Conservation (phyloP, 2,797 vertebrate species). For the Lepidocolaptes lacrymiger region DNA sequence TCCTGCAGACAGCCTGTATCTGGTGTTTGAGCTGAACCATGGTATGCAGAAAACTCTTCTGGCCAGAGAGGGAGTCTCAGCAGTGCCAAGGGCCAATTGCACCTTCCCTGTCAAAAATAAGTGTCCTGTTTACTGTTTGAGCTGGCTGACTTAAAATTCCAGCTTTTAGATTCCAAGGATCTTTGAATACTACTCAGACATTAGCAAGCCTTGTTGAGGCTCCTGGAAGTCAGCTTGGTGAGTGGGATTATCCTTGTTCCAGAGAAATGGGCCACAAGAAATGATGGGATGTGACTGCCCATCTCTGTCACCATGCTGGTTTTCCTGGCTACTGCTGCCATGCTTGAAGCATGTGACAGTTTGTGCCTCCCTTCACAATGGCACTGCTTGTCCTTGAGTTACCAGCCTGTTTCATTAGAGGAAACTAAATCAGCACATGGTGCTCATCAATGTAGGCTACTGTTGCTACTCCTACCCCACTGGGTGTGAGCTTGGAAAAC, state of each 20-base stretch:
- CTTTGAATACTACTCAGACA: neutral
- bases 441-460: neutral
- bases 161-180: neutral
- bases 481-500: constrained; percentile 8
- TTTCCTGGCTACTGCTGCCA: neutral
- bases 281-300: neutral
- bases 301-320: fast-evolving
- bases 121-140: neutral
- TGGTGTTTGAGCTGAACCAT: neutral
- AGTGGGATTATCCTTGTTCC: neutral
- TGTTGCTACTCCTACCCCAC: neutral
- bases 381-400: neutral
- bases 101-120: neutral
- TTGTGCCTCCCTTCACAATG: neutral
- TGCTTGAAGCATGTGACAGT: neutral
- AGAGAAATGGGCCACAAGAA: neutral
- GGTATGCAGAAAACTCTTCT: neutral
- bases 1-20: neutral
- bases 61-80: neutral
- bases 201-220: neutral
- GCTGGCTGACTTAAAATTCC: neutral
- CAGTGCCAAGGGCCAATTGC: neutral
- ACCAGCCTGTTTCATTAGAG: neutral
- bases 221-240: neutral
- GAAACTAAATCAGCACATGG: neutral